These are phyloP conservation scores for Oreonectes daqikongensis DNA, from an alignment of 2,797 vertebrate genomes.

Conservation along the genomic window DNA sequence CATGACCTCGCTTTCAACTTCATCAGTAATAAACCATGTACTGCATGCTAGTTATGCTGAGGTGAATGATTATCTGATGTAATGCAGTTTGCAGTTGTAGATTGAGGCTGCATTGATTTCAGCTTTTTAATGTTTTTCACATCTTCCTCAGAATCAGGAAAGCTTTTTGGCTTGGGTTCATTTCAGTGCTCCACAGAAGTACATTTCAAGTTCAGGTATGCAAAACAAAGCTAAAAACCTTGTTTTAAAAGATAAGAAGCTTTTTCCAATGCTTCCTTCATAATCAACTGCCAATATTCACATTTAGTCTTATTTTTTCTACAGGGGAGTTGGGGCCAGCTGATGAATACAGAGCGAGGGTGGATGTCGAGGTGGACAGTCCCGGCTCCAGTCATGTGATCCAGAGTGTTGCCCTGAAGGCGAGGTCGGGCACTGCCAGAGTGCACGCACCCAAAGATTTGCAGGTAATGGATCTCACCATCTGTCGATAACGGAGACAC, in stretches of 20 bases:
- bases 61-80: slow-evolving; percentile 70
- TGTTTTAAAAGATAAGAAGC: background rate
- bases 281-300: background rate
- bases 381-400: slow-evolving; percentile 87
- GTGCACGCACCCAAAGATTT: slow-evolving; percentile 91
- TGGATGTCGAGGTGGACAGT: slow-evolving; percentile 93
- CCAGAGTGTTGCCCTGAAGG: slow-evolving; percentile 83
- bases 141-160: slow-evolving; percentile 82
- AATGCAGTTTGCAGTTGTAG: background rate
- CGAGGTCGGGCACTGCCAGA: slow-evolving; percentile 86
- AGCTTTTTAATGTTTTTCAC: background rate
- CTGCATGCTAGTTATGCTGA: slow-evolving; percentile 89
- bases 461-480: slow-evolving; percentile 78
- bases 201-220: slow-evolving; percentile 81
- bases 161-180: slow-evolving; percentile 88
- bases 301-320: background rate
- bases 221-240: background rate
- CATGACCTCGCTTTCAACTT: slow-evolving; percentile 72
- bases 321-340: slow-evolving; percentile 82
- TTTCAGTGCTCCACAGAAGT: slow-evolving; percentile 88
- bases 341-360: slow-evolving; percentile 86
- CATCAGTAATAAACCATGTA: slow-evolving; percentile 89
- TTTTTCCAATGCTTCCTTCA: background rate
- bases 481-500: background rate
- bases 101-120: background rate